Base-by-base conservation (phyloP, 1,140 invertebrate species). In the Camponotus floridanus region DNA sequence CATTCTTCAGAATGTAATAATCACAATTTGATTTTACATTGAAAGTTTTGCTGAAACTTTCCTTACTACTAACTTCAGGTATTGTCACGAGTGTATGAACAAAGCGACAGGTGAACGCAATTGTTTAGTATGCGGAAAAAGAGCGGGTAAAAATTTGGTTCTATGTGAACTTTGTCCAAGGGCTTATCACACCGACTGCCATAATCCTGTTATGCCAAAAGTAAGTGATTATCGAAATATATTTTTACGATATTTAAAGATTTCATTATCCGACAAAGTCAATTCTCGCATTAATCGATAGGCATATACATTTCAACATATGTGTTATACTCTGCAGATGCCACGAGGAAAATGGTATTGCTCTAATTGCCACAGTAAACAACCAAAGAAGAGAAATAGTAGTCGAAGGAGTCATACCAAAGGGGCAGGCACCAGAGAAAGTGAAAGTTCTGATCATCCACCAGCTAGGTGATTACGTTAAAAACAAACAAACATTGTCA, bases 71-170 rank as follows among this genome's bases (percentile, higher is more conserved):
- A 0, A 0, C 67, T 94, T 2, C 90, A 98, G 97, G 97, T 98
- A 98, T 94, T 99, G 99, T 95, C 98, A 97, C 96, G 98, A 99
- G 94, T 99, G 99, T 95, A 97, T 99, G 94, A 99, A 99, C 93
- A 99, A 99, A 96, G 98, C 98, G 59, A 98, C 98, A 62, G 98
- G 98, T 62, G 97, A 98, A 92, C 96, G 97, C 89, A 97, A 98
- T 92, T 98, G 97, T 94, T 98, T 98, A 89, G 97, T 99, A 64
- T 99, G 98, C 94, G 98, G 98, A 6, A 97, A 97, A 76, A 97
- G 97, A 90, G 96, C 94, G 79, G 96, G 96, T n/a, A 97, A 97
- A 90, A 97, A 98, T 89, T 96, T 98, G 88, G 96, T 98, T 51
- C 96, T 97, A 18, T 99, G 98, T 93, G 98, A 98, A 93, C 95